Conservation (phyloP, 53 echinoderm and acorn worm species). For the Apostichopus leukothele region DNA sequence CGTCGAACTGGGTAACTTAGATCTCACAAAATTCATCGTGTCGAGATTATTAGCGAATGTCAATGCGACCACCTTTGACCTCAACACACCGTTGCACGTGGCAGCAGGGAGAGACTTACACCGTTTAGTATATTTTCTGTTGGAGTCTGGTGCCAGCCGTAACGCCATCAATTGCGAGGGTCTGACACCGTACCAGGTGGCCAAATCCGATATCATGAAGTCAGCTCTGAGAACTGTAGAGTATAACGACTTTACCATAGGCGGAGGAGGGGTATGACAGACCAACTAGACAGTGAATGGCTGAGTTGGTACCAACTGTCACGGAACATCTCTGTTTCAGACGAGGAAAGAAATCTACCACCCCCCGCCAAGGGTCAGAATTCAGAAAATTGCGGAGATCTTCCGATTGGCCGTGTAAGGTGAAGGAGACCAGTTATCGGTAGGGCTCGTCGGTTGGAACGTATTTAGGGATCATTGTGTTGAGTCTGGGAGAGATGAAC, state of each 20-base stretch:
- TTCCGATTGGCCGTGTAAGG: too few species aligned
- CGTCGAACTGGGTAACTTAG: slow-evolving; percentile 66
- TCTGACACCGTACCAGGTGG: slow-evolving; percentile 60
- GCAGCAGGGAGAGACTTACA: slow-evolving; percentile 73
- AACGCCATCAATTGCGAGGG: slow-evolving; percentile 81
- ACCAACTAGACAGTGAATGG: neutral
- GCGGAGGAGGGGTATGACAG: slow-evolving; percentile 1
- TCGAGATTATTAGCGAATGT: slow-evolving; percentile 61
- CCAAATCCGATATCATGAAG: slow-evolving; percentile 23
- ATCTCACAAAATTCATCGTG: slow-evolving; percentile 63
- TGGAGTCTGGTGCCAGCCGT: slow-evolving; percentile 66
- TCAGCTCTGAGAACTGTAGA: slow-evolving; percentile 4
- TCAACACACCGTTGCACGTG: slow-evolving; percentile 84
- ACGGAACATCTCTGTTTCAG: too few species aligned
- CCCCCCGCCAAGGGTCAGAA: too few species aligned
- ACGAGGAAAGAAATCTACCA: too few species aligned
- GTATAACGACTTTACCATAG: slow-evolving; percentile 29
- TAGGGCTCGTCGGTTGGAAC: too few species aligned
- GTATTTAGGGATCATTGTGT: too few species aligned
- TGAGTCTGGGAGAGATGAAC: too few species aligned
- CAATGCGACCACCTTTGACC: slow-evolving; percentile 83
- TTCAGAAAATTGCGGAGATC: too few species aligned
- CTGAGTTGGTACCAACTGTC: too few species aligned
- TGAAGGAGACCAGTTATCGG: too few species aligned
- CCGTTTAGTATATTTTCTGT: slow-evolving; percentile 55